Evolutionary conservation across 1,140 invertebrate species (phyloP).

Genomic region (Leguminivora glycinivorella): DNA sequence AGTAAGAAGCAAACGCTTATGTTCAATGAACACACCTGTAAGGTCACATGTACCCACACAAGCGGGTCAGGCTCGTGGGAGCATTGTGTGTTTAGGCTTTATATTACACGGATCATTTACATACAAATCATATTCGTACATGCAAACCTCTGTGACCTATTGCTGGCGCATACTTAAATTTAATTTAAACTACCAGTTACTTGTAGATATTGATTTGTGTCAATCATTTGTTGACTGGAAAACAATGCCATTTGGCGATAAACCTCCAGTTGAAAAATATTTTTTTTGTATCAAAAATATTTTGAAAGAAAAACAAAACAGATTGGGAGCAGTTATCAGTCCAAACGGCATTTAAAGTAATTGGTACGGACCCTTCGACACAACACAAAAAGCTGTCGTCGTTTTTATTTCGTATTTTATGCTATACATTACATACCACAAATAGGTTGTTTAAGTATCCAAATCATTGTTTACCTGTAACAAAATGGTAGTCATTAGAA

Average conservation of each 20-base stretch:
- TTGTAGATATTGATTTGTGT: too few relatives aligned
- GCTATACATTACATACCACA: too few relatives aligned
- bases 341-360: not conserved
- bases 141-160: too few relatives aligned
- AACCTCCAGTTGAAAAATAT: too few relatives aligned
- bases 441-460: too few relatives aligned
- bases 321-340: not conserved
- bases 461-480: slow-evolving; percentile 2
- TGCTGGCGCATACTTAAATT: too few relatives aligned
- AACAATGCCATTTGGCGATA: too few relatives aligned
- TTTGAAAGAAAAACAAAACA: too few relatives aligned
- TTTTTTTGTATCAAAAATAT: too few relatives aligned
- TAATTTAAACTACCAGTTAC: too few relatives aligned
- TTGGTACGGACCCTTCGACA: not conserved
- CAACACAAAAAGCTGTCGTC: not conserved
- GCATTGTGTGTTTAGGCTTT: slow-evolving; percentile 1
- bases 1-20: not conserved
- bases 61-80: not conserved
- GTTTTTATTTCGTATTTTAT: too few relatives aligned
- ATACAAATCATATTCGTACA: not conserved
- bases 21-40: not conserved
- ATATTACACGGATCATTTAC: not conserved
- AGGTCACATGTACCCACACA: slow-evolving; percentile 7
- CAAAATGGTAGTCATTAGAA: not conserved
- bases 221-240: too few relatives aligned